Base-by-base conservation (phyloP, 1,140 invertebrate species). In the Andricus grossulariae region DNA sequence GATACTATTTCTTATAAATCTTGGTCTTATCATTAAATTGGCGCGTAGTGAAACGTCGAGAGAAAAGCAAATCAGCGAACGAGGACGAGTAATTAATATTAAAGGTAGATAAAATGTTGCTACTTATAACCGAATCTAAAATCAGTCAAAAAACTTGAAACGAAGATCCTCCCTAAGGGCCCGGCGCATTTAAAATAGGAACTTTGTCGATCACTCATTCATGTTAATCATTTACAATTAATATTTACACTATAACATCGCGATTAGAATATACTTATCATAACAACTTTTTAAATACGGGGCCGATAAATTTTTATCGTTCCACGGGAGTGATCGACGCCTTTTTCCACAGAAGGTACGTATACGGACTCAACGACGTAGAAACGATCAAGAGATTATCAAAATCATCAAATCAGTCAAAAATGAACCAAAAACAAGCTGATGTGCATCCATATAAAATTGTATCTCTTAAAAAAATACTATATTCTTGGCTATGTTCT, bases 131-230 rank as follows among this genome's bases (percentile, higher is more conserved):
- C 21, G 71, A 66, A n/a, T 45, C 39, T 45, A 45, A 45, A 45
- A 45, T 45, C 39, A 45, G 39, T 45, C 39, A 45, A 45, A 11
- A 45, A 8, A 11, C 39, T 75, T 73, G 73, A 57, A 71, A 73
- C 73, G 77, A 75, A 73, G 78, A 81, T 80, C 60, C 71, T 80
- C 49, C 73, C 50, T 78, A 54, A 70, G 73, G 83, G 76, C 75
- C 79, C 74, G 80, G 78, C 80, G 74, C 81, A 78, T 85, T 90
- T 83, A 86, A 88, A 88, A 90, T 91, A 91, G 90, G 90, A 91
- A 91, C 90, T 90, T 89, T 89, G 82, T 90, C 80, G 79, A 90
- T 91, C 88, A 89, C 86, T 80, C 84, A 80, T 87, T 87, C 82
- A 72, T 84, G 75, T 84, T 74, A 76, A 73, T 79, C 77, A 82